phyloP scores from a whole-genome alignment of 2,888 invertebrate genomes.

The Pediacus dermestoides region DNA sequence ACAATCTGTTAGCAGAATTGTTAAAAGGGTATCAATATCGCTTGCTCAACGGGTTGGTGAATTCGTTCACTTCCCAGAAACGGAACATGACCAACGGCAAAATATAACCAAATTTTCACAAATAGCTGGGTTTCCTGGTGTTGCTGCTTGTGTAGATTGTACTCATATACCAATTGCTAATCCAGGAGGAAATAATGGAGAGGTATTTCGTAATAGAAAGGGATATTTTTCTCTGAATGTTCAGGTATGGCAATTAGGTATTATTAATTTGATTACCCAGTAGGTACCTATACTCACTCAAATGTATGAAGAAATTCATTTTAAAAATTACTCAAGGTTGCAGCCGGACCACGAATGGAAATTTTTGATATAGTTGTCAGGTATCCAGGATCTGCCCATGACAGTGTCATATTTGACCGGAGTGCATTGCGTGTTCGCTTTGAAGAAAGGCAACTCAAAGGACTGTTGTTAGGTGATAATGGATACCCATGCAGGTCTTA shows the following conservation, averaged over 20 bases:
- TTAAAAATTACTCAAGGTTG: constrained; percentile 11
- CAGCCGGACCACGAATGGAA: constrained; percentile 14
- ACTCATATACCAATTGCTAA: constrained; percentile 19
- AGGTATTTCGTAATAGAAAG: constrained; percentile 21
- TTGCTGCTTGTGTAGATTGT: constrained; percentile 16
- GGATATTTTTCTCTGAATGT: constrained; percentile 19
- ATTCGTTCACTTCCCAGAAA: background rate
- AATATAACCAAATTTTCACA: constrained; percentile 15
- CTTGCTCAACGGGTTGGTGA: constrained; percentile 3
- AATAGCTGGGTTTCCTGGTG: constrained; percentile 15
- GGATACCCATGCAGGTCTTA: constrained; percentile 24
- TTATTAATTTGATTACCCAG: background rate
- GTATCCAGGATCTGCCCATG: constrained; percentile 20
- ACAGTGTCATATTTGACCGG: constrained; percentile 17
- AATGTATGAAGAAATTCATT: background rate
- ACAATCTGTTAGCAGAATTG: constrained; percentile 8
- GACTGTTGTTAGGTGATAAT: constrained; percentile 23
- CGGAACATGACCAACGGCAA: constrained; percentile 5
- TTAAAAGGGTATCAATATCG: constrained; percentile 8
- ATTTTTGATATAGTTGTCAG: constrained; percentile 20
- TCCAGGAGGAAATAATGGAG: constrained; percentile 18
- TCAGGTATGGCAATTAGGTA: constrained; percentile 9
- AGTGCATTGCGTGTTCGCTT: constrained; percentile 14
- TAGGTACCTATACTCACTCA: no score
- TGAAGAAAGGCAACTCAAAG: constrained; percentile 15